phyloP scores from a whole-genome alignment of 2,797 vertebrate species.

The Gastrophryne carolinensis region DNA sequence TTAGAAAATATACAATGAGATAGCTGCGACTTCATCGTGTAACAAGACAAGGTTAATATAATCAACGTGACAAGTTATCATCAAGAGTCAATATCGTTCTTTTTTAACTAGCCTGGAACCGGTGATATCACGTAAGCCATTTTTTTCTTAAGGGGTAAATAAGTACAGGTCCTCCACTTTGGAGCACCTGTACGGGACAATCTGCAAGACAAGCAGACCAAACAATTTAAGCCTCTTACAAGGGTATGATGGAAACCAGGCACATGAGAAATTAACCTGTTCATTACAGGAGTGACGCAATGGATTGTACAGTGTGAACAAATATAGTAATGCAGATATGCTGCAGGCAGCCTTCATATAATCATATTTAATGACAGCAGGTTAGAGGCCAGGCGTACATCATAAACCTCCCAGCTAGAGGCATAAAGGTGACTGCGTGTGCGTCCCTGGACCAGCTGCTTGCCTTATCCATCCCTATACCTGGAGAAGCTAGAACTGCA shows the following conservation, averaged over 20 bases:
- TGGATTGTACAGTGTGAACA: constrained; percentile 8
- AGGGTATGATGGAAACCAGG: constrained; percentile 16
- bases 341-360: constrained; percentile 3
- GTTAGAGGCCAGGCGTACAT: constrained; percentile 19
- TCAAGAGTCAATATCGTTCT: neutral
- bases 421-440: constrained; percentile 20
- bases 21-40: neutral
- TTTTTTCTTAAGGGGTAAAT: neutral
- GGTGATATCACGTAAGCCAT: too few species aligned
- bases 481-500: neutral
- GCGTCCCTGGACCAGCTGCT: neutral
- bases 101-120: too few species aligned
- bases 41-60: neutral
- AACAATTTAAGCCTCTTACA: constrained; percentile 8
- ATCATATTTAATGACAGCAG: constrained; percentile 21
- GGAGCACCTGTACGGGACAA: neutral
- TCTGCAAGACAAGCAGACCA: neutral
- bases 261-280: constrained; percentile 13
- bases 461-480: neutral
- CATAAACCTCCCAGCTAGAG: constrained; percentile 25
- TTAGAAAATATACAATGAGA: constrained; percentile 28
- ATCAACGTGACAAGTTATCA: neutral
- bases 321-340: constrained; percentile 24
- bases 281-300: constrained; percentile 14
- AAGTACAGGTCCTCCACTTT: neutral